phyloP scores from a whole-genome alignment of 2,888 invertebrate species.

The Oscheius sp. region DNA sequence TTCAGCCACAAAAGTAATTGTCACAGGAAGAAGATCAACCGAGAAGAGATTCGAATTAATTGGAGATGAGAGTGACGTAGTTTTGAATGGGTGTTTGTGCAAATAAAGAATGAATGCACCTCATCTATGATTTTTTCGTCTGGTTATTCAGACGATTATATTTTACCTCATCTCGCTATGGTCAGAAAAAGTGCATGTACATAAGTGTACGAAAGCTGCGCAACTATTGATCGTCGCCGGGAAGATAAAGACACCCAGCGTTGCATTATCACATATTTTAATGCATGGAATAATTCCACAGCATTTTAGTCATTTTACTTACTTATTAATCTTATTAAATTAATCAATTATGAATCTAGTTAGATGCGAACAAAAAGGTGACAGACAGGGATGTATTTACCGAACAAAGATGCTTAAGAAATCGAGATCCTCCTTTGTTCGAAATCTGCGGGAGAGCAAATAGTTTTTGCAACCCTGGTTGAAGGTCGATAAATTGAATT shows the following conservation, averaged over 20 bases:
- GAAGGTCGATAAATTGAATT: conserved; percentile 1
- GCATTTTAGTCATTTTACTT: background rate
- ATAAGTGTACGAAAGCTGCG: conserved; percentile 29
- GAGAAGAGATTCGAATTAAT: conserved; percentile 15
- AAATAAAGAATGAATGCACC: no score
- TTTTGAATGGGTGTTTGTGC: background rate
- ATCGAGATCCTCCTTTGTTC: conserved; percentile 1
- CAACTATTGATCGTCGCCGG: conserved; percentile 23
- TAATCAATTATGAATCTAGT: background rate
- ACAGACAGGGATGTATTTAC: no score
- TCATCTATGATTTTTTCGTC: no score
- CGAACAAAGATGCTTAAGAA: no score
- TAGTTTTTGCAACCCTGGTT: conserved; percentile 2
- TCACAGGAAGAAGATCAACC: background rate
- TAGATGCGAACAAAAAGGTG: background rate
- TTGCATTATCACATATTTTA: conserved; percentile 12
- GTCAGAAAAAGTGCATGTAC: conserved; percentile 11
- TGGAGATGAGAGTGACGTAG: background rate
- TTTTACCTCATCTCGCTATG: no score
- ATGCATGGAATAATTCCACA: background rate
- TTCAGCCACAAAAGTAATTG: background rate
- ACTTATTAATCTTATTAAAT: background rate
- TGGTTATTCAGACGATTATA: no score
- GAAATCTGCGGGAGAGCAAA: conserved; percentile 16
- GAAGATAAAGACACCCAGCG: conserved; percentile 21